Percentiles rank a stretch among this genome's conserved stretches.
Conservation (phyloP, 2,888 invertebrate species). For the Pristionchus japonicus region DNA sequence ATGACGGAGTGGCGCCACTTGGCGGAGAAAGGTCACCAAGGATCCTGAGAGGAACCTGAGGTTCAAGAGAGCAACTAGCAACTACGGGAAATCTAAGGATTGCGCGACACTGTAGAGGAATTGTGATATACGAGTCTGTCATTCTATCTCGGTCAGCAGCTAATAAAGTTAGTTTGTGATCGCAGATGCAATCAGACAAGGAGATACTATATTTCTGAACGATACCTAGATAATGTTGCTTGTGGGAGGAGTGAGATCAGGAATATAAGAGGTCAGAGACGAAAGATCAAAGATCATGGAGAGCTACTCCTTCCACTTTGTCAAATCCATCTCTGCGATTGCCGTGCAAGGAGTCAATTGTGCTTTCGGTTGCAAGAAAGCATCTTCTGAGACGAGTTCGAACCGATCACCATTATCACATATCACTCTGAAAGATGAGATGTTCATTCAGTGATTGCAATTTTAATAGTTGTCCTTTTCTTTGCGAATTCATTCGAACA, state of each 20-base stretch:
- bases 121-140: constrained; percentile 1
- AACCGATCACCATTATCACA: constrained; percentile 83
- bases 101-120: constrained; percentile 24
- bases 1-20: background rate
- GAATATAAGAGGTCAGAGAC: constrained; percentile 21
- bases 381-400: constrained; percentile 63
- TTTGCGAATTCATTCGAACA: background rate
- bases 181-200: background rate
- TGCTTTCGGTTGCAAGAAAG: constrained; percentile 60
- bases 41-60: constrained; percentile 37
- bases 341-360: constrained; percentile 67
- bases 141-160: constrained; percentile 39
- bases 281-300: constrained; percentile 31
- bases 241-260: constrained; percentile 16
- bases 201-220: background rate
- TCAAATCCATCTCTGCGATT: constrained; percentile 68
- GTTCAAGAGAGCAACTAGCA: background rate
- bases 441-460: too few species aligned
- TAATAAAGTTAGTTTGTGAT: constrained; percentile 22
- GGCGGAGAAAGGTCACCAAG: background rate
- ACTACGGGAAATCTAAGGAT: constrained; percentile 32
- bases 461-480: too few species aligned
- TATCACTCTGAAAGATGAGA: constrained; percentile 81
- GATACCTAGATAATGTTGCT: background rate
- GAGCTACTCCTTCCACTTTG: constrained; percentile 69